Conservation (phyloP, 2,888 invertebrate species). For the Clostera curtula region DNA sequence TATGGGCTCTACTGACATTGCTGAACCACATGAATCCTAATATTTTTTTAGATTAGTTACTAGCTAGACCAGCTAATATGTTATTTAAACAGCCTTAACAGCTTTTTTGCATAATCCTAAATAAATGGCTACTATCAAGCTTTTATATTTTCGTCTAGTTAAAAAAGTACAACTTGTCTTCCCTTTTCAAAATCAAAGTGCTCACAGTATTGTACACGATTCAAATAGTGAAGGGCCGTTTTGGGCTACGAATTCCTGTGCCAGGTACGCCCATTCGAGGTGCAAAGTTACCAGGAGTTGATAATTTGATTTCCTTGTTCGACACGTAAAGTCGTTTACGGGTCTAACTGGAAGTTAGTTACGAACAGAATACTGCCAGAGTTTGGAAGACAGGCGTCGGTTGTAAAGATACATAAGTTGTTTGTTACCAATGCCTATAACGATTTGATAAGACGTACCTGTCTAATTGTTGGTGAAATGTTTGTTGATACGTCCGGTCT, state of each 20-base stretch:
- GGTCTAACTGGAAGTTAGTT: conserved; percentile 60
- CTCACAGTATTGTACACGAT: no score
- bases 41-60: no score
- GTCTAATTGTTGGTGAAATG: conserved; percentile 7
- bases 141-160: conserved; percentile 57
- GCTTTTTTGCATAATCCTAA: no score
- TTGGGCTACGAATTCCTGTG: conserved; percentile 51
- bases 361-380: conserved; percentile 46
- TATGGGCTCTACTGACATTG: no score
- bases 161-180: conserved; percentile 60
- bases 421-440: conserved; percentile 34
- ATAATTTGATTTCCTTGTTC: conserved; percentile 71
- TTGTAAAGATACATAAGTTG: conserved; percentile 43
- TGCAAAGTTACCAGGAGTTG: conserved; percentile 64
- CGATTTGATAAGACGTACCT: no score
- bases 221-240: conserved; percentile 51
- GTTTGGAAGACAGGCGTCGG: conserved; percentile 38
- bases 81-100: no score
- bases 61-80: no score
- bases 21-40: no score
- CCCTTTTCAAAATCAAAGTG: no score
- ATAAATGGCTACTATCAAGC: no score
- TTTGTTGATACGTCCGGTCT: not conserved
- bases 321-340: conserved; percentile 71
- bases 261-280: conserved; percentile 52